These are phyloP conservation scores for Helogale parvula DNA, from an alignment of 2,113 vertebrate genomes.

Conservation along the genomic window DNA sequence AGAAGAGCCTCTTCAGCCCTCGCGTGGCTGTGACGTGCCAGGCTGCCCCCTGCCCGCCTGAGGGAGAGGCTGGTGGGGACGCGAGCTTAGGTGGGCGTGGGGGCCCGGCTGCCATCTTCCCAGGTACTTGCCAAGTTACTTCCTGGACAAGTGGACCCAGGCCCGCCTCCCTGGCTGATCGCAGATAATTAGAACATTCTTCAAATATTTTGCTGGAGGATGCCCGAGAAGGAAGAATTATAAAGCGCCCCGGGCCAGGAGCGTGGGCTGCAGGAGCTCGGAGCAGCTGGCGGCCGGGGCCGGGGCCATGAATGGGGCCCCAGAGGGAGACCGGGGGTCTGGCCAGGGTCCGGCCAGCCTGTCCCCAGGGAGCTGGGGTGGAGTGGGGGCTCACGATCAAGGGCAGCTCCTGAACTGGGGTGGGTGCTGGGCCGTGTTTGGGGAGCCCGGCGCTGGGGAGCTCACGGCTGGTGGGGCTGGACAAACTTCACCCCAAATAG, in stretches of 20 bases:
- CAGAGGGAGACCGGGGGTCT: background rate
- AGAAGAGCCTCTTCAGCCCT: background rate
- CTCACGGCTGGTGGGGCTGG: background rate
- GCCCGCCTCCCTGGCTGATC: conserved; percentile 68
- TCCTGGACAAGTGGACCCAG: conserved; percentile 72
- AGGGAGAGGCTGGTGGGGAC: background rate
- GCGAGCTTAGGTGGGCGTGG: background rate
- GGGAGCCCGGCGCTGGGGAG: background rate
- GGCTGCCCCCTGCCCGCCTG: background rate
- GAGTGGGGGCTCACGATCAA: background rate
- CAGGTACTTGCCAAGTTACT: conserved; percentile 47
- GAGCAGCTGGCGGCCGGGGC: background rate
- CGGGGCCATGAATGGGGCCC: background rate
- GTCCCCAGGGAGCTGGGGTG: background rate
- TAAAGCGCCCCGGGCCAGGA: conserved; percentile 8
- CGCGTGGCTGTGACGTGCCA: background rate
- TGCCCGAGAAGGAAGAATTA: conserved; percentile 66
- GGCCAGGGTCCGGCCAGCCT: background rate
- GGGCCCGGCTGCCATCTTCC: background rate
- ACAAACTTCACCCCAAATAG: background rate
- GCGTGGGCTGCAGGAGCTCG: conserved; percentile 36
- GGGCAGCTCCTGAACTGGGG: background rate
- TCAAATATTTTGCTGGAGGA: conserved; percentile 73
- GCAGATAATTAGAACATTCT: conserved; percentile 76
- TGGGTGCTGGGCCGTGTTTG: background rate